Base-by-base conservation (phyloP, 2,113 vertebrate genomes). In the Chroicocephalus ridibundus region DNA sequence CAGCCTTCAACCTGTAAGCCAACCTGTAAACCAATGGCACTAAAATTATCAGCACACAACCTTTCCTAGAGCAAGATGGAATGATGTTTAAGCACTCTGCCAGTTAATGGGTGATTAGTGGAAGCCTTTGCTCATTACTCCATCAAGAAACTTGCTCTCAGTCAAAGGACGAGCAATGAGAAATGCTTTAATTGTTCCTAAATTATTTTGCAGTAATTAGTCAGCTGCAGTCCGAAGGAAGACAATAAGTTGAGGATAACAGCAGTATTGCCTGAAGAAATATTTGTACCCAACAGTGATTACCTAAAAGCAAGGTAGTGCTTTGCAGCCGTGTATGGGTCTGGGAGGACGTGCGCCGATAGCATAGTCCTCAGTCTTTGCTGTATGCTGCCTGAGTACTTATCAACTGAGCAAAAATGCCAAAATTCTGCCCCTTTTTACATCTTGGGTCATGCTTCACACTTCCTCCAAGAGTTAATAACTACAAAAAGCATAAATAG, bases 161-260 rank as follows among this genome's bases (percentile, higher is more conserved):
- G 83, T 91, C 85, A 82, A 95, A 82, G 61, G 72, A 85, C 25
- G 86, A 85, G 74, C 84, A 52, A 8, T 91, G 72, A 94, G 91
- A 78, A 84, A 95, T 60, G 36, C 66, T 93, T 94, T 94, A 95
- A 92, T 90, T 95, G 74, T 92, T 94, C 64, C 78, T 79, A 78
- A 90, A 93, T 96, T 90, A 86, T 90, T 96, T 93, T 68, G 58
- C 5, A 11, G 49, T 44, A 90, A 92, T 96, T 94, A 96, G 83
- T 82, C 74, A 94, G 58, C 79, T 92, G 42, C 62, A 71, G 11
- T 71, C 62, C 58, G 44, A 77, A 88, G 72, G 65, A 89, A 86
- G 47, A 82, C 34, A 79, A 22, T 31, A 46, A 87, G 22, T 2
- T 61, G 76, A 86, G 31, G 60, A 64, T 81, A 75, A 61, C 38